Conservation (phyloP, 2,888 invertebrate species). For the Dioctria rufipes region DNA sequence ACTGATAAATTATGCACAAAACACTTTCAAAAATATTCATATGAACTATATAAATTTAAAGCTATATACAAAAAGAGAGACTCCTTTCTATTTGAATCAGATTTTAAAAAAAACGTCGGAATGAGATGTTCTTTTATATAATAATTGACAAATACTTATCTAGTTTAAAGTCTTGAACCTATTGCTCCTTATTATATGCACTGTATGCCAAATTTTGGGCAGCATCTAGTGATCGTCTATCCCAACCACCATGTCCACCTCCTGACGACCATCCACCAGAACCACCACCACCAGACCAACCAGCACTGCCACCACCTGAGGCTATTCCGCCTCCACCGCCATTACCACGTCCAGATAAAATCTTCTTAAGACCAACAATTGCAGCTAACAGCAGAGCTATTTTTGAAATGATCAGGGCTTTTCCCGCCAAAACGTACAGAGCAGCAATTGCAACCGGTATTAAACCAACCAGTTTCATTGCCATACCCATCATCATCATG, state of each 20-base stretch:
- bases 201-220: conserved; percentile 82
- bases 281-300: conserved; percentile 71
- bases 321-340: conserved; percentile 71
- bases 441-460: conserved; percentile 86
- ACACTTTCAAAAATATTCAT: background rate
- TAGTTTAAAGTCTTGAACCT: conserved; percentile 61
- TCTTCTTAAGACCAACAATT: conserved; percentile 87
- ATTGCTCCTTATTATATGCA: conserved; percentile 73
- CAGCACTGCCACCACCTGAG: conserved; percentile 71
- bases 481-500: conserved; percentile 91
- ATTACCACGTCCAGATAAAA: conserved; percentile 79
- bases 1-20: background rate
- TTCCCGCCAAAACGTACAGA: conserved; percentile 86
- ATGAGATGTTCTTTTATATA: background rate
- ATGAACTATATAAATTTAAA: background rate
- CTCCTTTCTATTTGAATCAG: too few species aligned
- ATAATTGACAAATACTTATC: conserved; percentile 8
- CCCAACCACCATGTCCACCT: conserved; percentile 80
- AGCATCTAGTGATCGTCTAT: conserved; percentile 77
- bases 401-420: conserved; percentile 85
- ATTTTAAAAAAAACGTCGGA: too few species aligned
- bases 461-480: conserved; percentile 87
- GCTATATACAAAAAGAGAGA: conserved; percentile 48
- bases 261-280: conserved; percentile 75
- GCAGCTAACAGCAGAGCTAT: conserved; percentile 86